Base-by-base conservation (phyloP, 2,888 invertebrate genomes). In the Drosophila monieri region DNA sequence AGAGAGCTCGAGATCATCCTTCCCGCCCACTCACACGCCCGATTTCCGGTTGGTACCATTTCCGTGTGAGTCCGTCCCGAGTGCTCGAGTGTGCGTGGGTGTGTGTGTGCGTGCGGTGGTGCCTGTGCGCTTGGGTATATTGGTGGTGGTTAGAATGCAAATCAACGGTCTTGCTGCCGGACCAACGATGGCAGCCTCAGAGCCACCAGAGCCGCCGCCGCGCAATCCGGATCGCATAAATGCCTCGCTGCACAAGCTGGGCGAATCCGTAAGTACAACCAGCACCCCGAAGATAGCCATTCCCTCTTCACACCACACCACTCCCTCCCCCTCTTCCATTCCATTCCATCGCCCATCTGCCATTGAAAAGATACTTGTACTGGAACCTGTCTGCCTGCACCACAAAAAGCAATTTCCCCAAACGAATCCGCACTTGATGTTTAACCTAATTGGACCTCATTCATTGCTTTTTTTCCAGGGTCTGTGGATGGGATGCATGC, bases 201-300 rank as follows among this genome's bases (percentile, higher is more conserved):
- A 91, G 89, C 91, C 91, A 79, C 91, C 91, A 90, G 91, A 91
- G 88, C 91, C 91, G 78, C 91, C 91, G 88, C 91, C 91, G 83
- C 89, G 91, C 83, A 91, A 91, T 89, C 91, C 91, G 88, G 91
- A 91, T 87, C 91, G 92, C 80, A 91, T 91, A 88, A 91, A 91
- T 86, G 91, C 91, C 80, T 91, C 91, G 77, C 86, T 91, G 75
- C 90, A 91, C 83, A 91, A 91, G 87, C 85, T 91, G 70, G 85
- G 89, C 78, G 91, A 91, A 87, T 90, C 91, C 86, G 91, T 91
- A 91, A 90, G 91, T 90, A 89, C 88, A 67, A 76, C 67, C 72
- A 74, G 78, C 76, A 70, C 70, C 39, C 35, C 47, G 35, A 35
- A 43, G 53, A 39, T 18, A 44, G 46, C 51, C 53, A 25, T 30